Conservation (phyloP, 2,113 vertebrate genomes). For the Xiphias gladius region DNA sequence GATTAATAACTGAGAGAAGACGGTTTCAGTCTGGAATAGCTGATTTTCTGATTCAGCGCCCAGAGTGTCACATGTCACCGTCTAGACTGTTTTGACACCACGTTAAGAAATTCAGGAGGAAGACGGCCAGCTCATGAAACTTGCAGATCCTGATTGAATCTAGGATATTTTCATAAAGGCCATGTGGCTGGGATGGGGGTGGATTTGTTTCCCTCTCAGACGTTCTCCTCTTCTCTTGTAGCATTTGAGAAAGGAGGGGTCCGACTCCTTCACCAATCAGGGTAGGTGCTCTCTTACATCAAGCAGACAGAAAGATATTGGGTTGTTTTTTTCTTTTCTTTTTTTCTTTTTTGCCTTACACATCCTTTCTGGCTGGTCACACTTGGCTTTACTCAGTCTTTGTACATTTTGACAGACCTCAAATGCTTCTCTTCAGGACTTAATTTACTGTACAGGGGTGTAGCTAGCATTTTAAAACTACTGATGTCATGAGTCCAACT, state of each 20-base stretch:
- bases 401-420: constrained; percentile 34
- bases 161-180: constrained; percentile 50
- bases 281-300: constrained; percentile 25
- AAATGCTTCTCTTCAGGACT: constrained; percentile 19
- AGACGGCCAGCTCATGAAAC: constrained; percentile 62
- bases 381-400: constrained; percentile 25
- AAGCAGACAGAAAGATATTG: constrained; percentile 36
- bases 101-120: constrained; percentile 60
- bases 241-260: constrained; percentile 6
- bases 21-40: constrained; percentile 19
- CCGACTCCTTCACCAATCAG: constrained; percentile 19
- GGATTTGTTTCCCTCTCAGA: constrained; percentile 6
- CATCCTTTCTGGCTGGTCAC: constrained; percentile 26
- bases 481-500: too few relatives aligned
- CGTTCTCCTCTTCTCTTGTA: constrained; percentile 19
- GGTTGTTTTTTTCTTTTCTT: constrained; percentile 8
- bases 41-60: constrained; percentile 61
- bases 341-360: background rate
- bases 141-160: constrained; percentile 69
- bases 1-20: constrained; percentile 42
- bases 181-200: constrained; percentile 4
- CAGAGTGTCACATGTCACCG: constrained; percentile 32
- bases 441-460: constrained; percentile 1
- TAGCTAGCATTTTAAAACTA: background rate
- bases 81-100: constrained; percentile 54